Evolutionary conservation across 2,888 invertebrate genomes (phyloP), one percentile per base, ranked within the genome.

Genomic region (Chaitophorus viminalis): DNA sequence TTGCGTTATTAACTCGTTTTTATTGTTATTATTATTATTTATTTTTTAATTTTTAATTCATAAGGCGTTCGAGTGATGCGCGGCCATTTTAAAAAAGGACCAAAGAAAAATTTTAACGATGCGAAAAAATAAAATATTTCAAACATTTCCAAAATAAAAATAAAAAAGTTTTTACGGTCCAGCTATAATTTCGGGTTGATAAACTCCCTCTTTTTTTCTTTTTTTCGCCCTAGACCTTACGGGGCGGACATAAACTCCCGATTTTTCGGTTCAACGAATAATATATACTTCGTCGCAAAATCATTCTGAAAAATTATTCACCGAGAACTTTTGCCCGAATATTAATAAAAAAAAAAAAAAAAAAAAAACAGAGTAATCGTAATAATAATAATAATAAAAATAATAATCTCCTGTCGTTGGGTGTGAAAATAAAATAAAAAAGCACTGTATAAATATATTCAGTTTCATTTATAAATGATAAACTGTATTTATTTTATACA

Each of bases 191-290:
- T 33, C 25, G 79, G 79, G 60, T 18, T 17, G 74, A 74, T 74
- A 60, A 79, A 74, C 21, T 39, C 31, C n/a, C n/a, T n/a, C n/a
- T 70, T 65, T 76, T 83, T 85, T 68, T 68, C 46, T 36, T n/a
- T 46, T 46, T 14, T n/a, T 29, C 21, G 3, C 68, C 68, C 39
- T 9, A 25, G n/a, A 18, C 29, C 21, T 39, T 52, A n/a, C 3
- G 65, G 36, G 60, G 74, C 79, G 60, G 54, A 86, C 86, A 79
- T 79, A 79, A 87, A 79, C 86, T 79, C 86, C 17, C 74, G 79
- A 79, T 87, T 87, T 72, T 79, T 87, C 86, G 33, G 79, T 79
- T 87, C 86, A 79, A 79, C 78, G 74, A 87, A 87, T 87, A 86
- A 29, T 54, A 39, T 86, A 78, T 87, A 79, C 74, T 54, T 39